Conservation (phyloP, 2,888 invertebrate species). For the Hypomecis punctinalis region DNA sequence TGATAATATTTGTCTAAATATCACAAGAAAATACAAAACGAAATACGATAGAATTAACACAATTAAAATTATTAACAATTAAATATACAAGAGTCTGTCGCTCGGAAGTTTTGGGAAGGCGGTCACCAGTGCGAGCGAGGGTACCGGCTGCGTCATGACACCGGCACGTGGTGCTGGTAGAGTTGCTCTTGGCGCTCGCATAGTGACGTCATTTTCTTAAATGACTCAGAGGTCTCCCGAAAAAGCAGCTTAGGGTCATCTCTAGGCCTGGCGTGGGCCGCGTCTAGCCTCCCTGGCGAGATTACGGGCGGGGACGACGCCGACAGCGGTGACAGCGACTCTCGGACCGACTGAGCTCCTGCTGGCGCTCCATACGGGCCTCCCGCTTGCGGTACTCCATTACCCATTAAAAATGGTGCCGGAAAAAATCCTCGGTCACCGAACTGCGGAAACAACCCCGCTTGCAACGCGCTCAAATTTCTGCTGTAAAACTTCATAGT, state of each 20-base stretch:
- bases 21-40: constrained; percentile 85
- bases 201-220: constrained; percentile 82
- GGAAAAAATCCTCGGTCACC: constrained; percentile 77
- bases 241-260: constrained; percentile 82
- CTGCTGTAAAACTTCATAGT: constrained; percentile 83
- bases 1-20: constrained; percentile 84
- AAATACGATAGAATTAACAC: constrained; percentile 84
- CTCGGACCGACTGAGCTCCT: constrained; percentile 72
- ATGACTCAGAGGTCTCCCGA: constrained; percentile 81
- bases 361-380: constrained; percentile 75
- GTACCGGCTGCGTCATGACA: constrained; percentile 79
- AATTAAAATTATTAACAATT: constrained; percentile 84
- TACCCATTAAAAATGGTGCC: constrained; percentile 75
- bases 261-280: constrained; percentile 73
- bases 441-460: constrained; percentile 76
- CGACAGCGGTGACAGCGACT: constrained; percentile 78
- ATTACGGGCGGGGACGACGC: constrained; percentile 81
- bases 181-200: constrained; percentile 83
- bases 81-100: constrained; percentile 76
- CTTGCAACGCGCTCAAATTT: constrained; percentile 74
- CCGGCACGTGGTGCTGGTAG: constrained; percentile 83
- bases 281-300: constrained; percentile 77
- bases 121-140: constrained; percentile 77
- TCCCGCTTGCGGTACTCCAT: constrained; percentile 67
- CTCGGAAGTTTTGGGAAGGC: constrained; percentile 58